Percentiles rank a stretch among this genome's conserved stretches.
Conservation (phyloP, 1,140 invertebrate genomes). For the Drosophila simulans region DNA sequence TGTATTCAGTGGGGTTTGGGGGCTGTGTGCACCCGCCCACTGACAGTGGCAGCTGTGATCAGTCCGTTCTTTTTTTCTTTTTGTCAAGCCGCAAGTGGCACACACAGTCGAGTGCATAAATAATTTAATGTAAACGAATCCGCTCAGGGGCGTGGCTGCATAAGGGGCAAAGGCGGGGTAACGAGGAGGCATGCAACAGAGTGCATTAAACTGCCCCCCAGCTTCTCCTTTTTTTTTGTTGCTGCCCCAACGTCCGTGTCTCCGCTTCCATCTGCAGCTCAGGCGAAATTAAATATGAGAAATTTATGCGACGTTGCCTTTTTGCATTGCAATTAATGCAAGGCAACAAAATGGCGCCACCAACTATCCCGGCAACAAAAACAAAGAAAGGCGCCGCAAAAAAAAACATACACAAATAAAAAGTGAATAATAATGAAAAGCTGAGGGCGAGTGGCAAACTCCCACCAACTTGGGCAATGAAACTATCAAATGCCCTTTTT, state of each 20-base stretch:
- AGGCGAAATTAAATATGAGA: slow-evolving; percentile 78
- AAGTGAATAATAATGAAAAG: slow-evolving; percentile 41
- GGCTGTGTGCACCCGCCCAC: not conserved
- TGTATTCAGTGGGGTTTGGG: slow-evolving; percentile 21
- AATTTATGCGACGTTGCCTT: slow-evolving; percentile 77
- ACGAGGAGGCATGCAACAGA: slow-evolving; percentile 37
- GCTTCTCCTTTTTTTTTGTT: not conserved
- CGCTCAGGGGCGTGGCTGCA: slow-evolving; percentile 10
- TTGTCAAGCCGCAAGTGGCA: slow-evolving; percentile 39
- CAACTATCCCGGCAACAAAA: slow-evolving; percentile 15
- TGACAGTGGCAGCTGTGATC: slow-evolving; percentile 40
- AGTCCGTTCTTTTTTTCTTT: slow-evolving; percentile 5
- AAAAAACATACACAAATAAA: slow-evolving; percentile 3
- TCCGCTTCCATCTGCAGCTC: slow-evolving; percentile 59
- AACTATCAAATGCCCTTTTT: slow-evolving; percentile 33
- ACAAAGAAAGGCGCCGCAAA: slow-evolving; percentile 32
- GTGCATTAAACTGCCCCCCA: slow-evolving; percentile 46
- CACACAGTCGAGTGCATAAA: slow-evolving; percentile 70
- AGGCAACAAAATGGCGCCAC: slow-evolving; percentile 55
- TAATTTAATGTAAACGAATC: slow-evolving; percentile 74
- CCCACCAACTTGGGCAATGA: not conserved
- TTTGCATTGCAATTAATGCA: slow-evolving; percentile 77
- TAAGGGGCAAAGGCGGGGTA: not conserved
- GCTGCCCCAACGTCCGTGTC: slow-evolving; percentile 6
- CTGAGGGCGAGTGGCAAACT: slow-evolving; percentile 7